These are phyloP conservation scores for Ganaspis brasiliensis DNA, from an alignment of 2,888 invertebrate genomes.

Conservation along the genomic window DNA sequence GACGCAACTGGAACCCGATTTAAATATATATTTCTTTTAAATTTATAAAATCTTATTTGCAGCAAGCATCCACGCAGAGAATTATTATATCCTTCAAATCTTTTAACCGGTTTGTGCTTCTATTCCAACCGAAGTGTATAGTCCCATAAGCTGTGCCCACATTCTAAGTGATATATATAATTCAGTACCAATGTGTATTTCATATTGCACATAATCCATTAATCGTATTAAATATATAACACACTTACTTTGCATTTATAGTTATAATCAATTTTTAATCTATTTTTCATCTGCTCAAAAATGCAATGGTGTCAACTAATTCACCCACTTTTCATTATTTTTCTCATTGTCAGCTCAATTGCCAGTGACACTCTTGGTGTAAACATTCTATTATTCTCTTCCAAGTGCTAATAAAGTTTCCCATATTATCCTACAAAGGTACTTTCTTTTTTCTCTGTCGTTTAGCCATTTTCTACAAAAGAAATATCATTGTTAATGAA, in stretches of 20 bases:
- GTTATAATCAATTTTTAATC: too few relatives aligned
- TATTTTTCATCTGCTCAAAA: too few relatives aligned
- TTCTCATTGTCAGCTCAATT: neutral
- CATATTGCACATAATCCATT: conserved; percentile 8
- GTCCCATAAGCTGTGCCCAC: neutral
- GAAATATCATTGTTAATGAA: neutral
- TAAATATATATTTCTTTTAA: conserved; percentile 16
- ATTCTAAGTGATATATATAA: conserved; percentile 5
- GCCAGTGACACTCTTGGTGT: neutral
- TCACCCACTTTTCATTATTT: conserved; percentile 5
- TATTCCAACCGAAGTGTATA: conserved; percentile 3
- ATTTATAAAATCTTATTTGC: conserved; percentile 23
- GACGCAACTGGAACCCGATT: neutral
- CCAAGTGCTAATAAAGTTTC: too few relatives aligned
- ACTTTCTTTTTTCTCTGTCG: neutral
- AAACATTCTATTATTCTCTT: too few relatives aligned
- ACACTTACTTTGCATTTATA: neutral
- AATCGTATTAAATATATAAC: neutral
- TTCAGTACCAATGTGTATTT: neutral
- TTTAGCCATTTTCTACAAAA: neutral
- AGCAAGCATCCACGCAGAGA: conserved; percentile 5
- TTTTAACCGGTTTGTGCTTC: conserved; percentile 26
- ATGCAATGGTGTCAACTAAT: neutral
- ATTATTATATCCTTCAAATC: conserved; percentile 28
- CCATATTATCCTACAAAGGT: too few relatives aligned